Evolutionary conservation across 2,888 invertebrate genomes (phyloP).

Genomic region (Thecocarcelia acutangulata): DNA sequence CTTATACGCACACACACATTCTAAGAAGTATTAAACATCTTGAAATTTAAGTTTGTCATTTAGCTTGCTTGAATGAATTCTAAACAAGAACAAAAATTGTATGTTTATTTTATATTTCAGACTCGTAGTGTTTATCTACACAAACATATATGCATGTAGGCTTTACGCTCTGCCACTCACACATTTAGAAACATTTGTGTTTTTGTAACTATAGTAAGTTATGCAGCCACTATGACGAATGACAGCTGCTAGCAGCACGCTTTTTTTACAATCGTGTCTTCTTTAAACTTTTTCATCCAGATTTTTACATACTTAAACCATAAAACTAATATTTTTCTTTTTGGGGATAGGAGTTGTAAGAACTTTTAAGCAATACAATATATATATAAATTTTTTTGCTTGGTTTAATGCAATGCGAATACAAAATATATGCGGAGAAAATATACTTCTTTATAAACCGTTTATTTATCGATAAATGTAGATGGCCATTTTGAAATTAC

Average conservation of each 20-base stretch:
- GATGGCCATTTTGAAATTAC: slow-evolving; percentile 66
- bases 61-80: slow-evolving; percentile 42
- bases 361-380: slow-evolving; percentile 20
- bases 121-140: slow-evolving; percentile 42
- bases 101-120: slow-evolving; percentile 51
- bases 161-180: slow-evolving; percentile 13
- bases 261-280: slow-evolving; percentile 41
- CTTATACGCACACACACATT: slow-evolving; percentile 15
- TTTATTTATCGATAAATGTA: slow-evolving; percentile 64
- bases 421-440: slow-evolving; percentile 39
- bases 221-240: slow-evolving; percentile 62
- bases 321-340: slow-evolving; percentile 10
- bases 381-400: slow-evolving; percentile 21
- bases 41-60: slow-evolving; percentile 25
- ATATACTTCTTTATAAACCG: slow-evolving; percentile 55
- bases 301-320: background rate
- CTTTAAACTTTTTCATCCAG: slow-evolving; percentile 18
- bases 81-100: slow-evolving; percentile 49
- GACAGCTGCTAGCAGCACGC: slow-evolving; percentile 67
- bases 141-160: slow-evolving; percentile 8
- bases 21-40: slow-evolving; percentile 37
- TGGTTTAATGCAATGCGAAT: slow-evolving; percentile 9
- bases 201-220: slow-evolving; percentile 44
- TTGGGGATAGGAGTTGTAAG: background rate
- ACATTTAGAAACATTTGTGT: slow-evolving; percentile 4